These are phyloP conservation scores for Uria lomvia DNA, from an alignment of 2,113 vertebrate genomes.

Conservation along the genomic window DNA sequence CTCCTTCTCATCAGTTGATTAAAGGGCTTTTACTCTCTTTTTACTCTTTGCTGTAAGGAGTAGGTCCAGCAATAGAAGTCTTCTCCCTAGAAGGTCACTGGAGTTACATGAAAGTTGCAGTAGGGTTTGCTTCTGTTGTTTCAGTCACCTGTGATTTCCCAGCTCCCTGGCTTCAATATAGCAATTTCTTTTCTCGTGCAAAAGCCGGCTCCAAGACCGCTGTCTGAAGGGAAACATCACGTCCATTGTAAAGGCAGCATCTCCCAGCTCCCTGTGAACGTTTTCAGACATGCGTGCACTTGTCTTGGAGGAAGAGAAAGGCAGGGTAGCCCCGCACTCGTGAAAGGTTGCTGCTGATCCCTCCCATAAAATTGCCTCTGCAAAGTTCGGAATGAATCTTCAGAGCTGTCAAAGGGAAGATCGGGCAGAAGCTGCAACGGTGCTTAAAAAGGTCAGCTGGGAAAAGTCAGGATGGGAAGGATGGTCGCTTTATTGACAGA, in stretches of 20 bases:
- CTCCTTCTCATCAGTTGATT: neutral
- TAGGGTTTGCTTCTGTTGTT: neutral
- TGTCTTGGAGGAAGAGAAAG: neutral
- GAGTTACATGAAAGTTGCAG: neutral
- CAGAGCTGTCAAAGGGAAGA: conserved; percentile 45
- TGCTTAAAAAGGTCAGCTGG: conserved; percentile 55
- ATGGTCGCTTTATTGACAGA: neutral
- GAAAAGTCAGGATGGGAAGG: conserved; percentile 36
- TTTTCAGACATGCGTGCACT: neutral
- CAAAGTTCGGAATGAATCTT: conserved; percentile 16
- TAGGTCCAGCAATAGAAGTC: neutral
- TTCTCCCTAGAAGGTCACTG: neutral
- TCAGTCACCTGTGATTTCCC: neutral
- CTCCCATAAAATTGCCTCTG: neutral
- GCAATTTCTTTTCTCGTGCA: neutral
- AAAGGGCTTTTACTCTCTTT: neutral
- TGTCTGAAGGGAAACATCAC: neutral
- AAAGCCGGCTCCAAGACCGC: neutral
- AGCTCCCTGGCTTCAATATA: neutral
- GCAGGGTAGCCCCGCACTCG: neutral
- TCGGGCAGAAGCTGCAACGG: neutral
- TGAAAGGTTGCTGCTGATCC: conserved; percentile 24
- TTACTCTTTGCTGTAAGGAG: neutral
- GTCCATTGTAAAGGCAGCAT: neutral
- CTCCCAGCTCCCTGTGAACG: fast-evolving